Evolutionary conservation across 1,140 invertebrate species (phyloP).

Genomic region (Charaxes varanes): DNA sequence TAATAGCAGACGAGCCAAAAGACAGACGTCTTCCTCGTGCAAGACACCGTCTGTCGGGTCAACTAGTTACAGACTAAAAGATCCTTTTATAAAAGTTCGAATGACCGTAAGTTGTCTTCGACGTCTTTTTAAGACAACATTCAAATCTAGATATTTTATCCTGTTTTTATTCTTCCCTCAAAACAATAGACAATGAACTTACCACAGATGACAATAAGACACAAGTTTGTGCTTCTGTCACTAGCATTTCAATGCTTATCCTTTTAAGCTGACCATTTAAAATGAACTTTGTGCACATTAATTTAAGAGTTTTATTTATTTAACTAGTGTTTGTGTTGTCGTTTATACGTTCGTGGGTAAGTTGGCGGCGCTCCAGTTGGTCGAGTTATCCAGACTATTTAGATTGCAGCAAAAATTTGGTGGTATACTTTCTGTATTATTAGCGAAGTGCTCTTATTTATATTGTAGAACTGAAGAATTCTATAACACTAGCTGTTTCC

Average conservation of each 20-base stretch:
- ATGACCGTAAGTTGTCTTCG: no score
- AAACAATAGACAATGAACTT: slow-evolving; percentile 7
- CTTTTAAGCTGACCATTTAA: neutral
- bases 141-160: no score
- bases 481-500: no score
- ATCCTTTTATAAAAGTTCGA: no score
- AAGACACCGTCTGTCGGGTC: no score
- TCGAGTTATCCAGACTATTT: slow-evolving; percentile 11
- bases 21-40: no score
- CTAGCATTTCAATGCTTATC: slow-evolving; percentile 12
- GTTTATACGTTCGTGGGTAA: slow-evolving; percentile 6
- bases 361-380: slow-evolving; percentile 13
- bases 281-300: neutral
- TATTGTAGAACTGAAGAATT: no score
- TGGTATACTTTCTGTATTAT: slow-evolving; percentile 12
- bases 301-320: neutral
- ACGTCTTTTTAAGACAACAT: no score
- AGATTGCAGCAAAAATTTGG: slow-evolving; percentile 16
- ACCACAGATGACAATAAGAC: slow-evolving; percentile 7
- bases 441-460: no score
- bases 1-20: no score
- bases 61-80: no score
- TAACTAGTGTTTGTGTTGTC: neutral
- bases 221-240: slow-evolving; percentile 15
- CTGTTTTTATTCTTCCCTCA: neutral